Evolutionary conservation across 2,888 invertebrate genomes (phyloP), one percentile per base, ranked within the genome.

Genomic region (Hypselothyrea guttata): DNA sequence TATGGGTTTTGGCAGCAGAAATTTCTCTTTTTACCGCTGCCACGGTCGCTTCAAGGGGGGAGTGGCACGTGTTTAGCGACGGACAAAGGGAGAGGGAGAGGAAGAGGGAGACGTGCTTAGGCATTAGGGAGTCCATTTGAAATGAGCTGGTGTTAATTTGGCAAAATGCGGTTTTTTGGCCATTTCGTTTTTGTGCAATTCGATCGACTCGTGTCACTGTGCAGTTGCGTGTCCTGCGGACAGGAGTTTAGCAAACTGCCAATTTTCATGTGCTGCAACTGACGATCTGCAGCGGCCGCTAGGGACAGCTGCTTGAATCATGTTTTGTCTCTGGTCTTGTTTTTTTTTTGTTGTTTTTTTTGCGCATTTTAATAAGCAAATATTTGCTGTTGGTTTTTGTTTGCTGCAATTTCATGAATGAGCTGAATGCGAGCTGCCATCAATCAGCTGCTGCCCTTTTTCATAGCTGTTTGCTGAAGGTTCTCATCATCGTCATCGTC

Each of bases 221-320:
- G 28, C 31, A 30, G 66, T 84, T 85, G 85, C 82, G 86, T 78
- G 86, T 85, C 55, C 51, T 61, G 52, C 12, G 7, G 13, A 35
- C 49, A 53, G 22, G 22, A 38, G n/a, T n/a, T n/a, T n/a, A n/a
- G n/a, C 8, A 42, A 62, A 60, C 54, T 52, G 86, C 18, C 84
- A 77, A 85, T 86, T 84, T 81, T 81, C 69, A 66, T 81, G 76
- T 79, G 70, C 40, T 66, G 78, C 84, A 86, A 82, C 83, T 86
- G 61, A 41, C 57, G 56, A 31, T 31, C 8, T 3, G 7, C 3
- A 3, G 22, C 9, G 3, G 28, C 22, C 3, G 7, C 31, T 34
- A 31, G 13, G 27, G 55, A 56, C 86, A 85, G 86, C 83, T 83
- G 81, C 71, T 62, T 71, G 83, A 75, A 41, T 56, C 44, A 44